Conservation (phyloP, 2,113 vertebrate species). For the Heteronetta atricapilla region DNA sequence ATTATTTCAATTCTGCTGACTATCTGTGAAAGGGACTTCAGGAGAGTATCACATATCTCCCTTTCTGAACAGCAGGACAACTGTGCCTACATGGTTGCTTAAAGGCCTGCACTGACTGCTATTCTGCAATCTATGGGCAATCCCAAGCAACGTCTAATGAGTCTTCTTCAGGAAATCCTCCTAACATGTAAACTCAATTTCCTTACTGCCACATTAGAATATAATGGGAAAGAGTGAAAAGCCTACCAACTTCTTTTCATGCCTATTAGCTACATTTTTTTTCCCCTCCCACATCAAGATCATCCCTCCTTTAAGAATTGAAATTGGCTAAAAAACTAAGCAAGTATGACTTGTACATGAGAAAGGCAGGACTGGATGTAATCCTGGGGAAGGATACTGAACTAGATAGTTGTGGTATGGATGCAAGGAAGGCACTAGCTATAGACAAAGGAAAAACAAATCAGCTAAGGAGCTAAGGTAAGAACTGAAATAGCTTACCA, state of each 20-base stretch:
- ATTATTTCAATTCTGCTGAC: too few species aligned
- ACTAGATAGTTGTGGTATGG: background rate
- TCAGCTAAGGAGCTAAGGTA: background rate
- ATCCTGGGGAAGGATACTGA: background rate
- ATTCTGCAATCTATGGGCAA: background rate
- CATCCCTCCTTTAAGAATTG: background rate
- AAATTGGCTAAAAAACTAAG: background rate
- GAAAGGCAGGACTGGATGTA: background rate
- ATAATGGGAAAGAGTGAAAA: background rate
- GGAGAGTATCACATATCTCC: background rate
- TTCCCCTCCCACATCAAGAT: background rate
- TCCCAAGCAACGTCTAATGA: background rate
- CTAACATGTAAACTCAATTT: background rate
- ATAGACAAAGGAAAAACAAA: background rate
- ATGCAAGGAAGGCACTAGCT: background rate
- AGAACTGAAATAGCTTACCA: background rate
- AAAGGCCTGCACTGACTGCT: background rate
- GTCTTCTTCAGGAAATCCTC: background rate
- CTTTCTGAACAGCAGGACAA: background rate
- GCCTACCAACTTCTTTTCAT: background rate
- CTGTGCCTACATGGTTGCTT: background rate
- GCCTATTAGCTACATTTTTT: background rate
- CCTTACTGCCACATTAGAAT: background rate
- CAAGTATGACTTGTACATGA: background rate
- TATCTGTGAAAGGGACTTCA: background rate